Percentiles rank a stretch among this genome's conserved stretches.
Conservation (phyloP, 1,140 invertebrate species). For the Macrostomum lignano region DNA sequence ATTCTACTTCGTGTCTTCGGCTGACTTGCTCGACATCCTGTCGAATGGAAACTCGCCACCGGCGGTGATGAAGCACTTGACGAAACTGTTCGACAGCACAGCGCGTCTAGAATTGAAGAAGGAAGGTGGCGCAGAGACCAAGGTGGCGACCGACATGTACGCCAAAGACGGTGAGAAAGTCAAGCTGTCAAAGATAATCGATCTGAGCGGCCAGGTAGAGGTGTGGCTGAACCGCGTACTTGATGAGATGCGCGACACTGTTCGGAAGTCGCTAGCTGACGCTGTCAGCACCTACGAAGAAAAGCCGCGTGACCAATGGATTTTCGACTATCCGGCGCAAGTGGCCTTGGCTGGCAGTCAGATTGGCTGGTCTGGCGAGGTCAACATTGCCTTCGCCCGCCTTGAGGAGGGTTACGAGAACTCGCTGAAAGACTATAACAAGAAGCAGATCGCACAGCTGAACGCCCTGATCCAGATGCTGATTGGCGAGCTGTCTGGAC, state of each 20-base stretch:
- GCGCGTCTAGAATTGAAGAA: constrained; percentile 37
- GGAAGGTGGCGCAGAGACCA: too few relatives aligned
- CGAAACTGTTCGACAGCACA: constrained; percentile 7
- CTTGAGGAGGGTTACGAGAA: constrained; percentile 81
- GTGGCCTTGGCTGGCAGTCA: constrained; percentile 59
- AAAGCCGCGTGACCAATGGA: constrained; percentile 69
- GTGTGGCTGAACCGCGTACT: constrained; percentile 63
- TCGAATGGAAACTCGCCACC: constrained; percentile 73
- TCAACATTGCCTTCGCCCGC: constrained; percentile 53
- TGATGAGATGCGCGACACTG: constrained; percentile 46
- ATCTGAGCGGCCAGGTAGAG: constrained; percentile 58
- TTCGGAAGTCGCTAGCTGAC: constrained; percentile 50
- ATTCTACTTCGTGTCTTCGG: constrained; percentile 86
- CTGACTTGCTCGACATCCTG: constrained; percentile 69
- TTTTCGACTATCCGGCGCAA: constrained; percentile 63
- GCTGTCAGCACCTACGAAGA: constrained; percentile 65
- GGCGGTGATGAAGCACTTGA: constrained; percentile 4
- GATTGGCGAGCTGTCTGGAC: constrained; percentile 53
- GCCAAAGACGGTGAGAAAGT: constrained; percentile 85
- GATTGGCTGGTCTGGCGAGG: constrained; percentile 89
- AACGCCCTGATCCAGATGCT: constrained; percentile 61
- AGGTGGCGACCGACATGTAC: constrained; percentile 38
- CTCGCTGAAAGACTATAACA: constrained; percentile 72
- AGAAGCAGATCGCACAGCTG: constrained; percentile 67
- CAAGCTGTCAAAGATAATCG: constrained; percentile 38